Evolutionary conservation across 1,140 invertebrate genomes (phyloP).

Genomic region (Laupala kohalensis): DNA sequence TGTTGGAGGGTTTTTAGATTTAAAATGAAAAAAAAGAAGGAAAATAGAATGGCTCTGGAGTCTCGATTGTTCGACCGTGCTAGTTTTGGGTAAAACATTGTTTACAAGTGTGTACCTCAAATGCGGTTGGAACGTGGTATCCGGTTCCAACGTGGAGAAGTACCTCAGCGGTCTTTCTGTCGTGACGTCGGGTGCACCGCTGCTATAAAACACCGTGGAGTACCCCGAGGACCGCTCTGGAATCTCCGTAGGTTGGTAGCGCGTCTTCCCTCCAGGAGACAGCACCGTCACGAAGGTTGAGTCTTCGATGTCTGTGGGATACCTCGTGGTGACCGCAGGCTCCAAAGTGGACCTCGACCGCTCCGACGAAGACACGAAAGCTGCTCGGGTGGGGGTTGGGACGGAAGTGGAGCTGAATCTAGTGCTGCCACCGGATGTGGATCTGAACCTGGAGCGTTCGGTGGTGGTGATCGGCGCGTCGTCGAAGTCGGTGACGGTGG

Average conservation of each 20-base stretch:
- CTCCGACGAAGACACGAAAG: neutral
- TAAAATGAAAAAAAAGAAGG: too few relatives aligned
- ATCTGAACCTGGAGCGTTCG: neutral
- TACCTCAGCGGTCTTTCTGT: neutral
- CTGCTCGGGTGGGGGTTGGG: neutral
- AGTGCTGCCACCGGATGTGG: too few relatives aligned
- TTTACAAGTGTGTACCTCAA: neutral
- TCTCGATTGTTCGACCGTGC: too few relatives aligned
- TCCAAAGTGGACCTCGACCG: neutral
- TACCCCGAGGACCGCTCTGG: neutral
- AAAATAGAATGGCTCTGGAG: too few relatives aligned
- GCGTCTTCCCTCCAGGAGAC: neutral
- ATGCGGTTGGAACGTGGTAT: neutral
- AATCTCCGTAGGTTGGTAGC: neutral
- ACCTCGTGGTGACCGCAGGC: neutral
- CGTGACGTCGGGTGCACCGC: neutral
- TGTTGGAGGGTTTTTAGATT: too few relatives aligned
- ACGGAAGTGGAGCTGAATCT: neutral
- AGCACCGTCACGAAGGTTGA: neutral
- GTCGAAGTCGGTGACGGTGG: too few relatives aligned
- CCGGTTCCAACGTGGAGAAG: neutral
- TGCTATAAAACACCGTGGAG: neutral
- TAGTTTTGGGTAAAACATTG: too few relatives aligned
- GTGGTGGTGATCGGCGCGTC: neutral
- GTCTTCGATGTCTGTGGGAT: neutral